Evolutionary conservation across 1,140 invertebrate genomes (phyloP).

Genomic region (Trachymyrmex cornetzi): DNA sequence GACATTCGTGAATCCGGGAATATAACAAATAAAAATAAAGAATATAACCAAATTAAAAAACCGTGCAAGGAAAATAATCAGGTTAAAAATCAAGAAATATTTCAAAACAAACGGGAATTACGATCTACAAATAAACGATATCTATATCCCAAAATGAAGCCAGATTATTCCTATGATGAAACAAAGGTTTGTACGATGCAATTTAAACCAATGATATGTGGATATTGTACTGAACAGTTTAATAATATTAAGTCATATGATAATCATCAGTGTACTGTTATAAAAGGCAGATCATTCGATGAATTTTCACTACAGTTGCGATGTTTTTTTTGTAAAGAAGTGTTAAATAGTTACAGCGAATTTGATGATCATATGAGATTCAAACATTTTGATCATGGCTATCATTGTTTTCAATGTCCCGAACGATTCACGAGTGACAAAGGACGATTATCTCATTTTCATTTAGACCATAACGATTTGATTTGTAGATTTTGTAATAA

Average conservation of each 20-base stretch:
- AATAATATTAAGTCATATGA: constrained; percentile 59
- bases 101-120: constrained; percentile 19
- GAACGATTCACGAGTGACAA: constrained; percentile 70
- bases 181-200: not conserved
- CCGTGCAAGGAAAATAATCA: not conserved
- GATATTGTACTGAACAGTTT: constrained; percentile 76
- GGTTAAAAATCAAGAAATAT: not conserved
- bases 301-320: constrained; percentile 65
- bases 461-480: constrained; percentile 61
- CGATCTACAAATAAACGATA: constrained; percentile 1
- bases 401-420: constrained; percentile 77
- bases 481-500: constrained; percentile 77
- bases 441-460: constrained; percentile 72
- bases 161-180: not conserved
- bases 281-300: constrained; percentile 57
- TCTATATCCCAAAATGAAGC: not conserved
- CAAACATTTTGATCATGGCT: constrained; percentile 71
- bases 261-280: constrained; percentile 74
- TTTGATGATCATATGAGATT: constrained; percentile 78
- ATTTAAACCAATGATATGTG: constrained; percentile 69
- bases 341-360: constrained; percentile 40
- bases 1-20: not conserved
- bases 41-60: constrained; percentile 31
- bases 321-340: constrained; percentile 71
- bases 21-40: not conserved